These are phyloP conservation scores for Chloroceryle inda DNA, from an alignment of 2,797 vertebrate genomes.

Conservation along the genomic window DNA sequence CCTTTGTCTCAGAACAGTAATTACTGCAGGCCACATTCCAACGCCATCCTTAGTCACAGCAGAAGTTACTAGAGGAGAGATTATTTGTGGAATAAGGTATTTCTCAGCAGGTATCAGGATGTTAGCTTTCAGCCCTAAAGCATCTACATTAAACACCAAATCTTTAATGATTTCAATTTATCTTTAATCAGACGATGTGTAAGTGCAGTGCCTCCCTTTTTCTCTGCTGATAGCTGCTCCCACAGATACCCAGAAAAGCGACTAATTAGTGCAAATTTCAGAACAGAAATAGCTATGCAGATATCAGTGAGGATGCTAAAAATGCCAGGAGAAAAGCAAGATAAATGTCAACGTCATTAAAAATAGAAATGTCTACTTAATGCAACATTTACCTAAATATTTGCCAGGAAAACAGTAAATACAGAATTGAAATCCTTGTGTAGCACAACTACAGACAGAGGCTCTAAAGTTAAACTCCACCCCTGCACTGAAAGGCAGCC, in stretches of 20 bases:
- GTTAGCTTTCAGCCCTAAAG: slow-evolving; percentile 1
- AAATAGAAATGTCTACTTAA: slow-evolving; percentile 52
- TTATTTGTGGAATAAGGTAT: background rate
- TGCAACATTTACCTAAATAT: slow-evolving; percentile 28
- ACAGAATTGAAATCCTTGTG: background rate
- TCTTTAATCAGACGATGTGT: slow-evolving; percentile 35
- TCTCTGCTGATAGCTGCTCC: slow-evolving; percentile 32
- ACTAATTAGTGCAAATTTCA: slow-evolving; percentile 47
- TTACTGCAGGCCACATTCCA: background rate
- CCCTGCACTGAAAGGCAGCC: background rate
- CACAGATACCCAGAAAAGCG: slow-evolving; percentile 22
- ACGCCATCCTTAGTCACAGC: background rate
- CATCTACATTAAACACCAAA: background rate
- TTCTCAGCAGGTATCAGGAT: slow-evolving; percentile 35
- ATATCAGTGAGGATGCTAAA: slow-evolving; percentile 30
- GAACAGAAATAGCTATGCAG: slow-evolving; percentile 21
- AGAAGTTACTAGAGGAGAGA: background rate
- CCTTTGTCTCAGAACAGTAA: slow-evolving; percentile 25
- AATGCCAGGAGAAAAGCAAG: slow-evolving; percentile 25
- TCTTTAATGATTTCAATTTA: slow-evolving; percentile 52
- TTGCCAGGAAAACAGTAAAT: slow-evolving; percentile 50
- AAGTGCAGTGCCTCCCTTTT: background rate
- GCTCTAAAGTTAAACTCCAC: background rate
- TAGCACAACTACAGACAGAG: background rate
- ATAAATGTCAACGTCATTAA: slow-evolving; percentile 39